Evolutionary conservation across 2,113 vertebrate species (phyloP).

Genomic region (Centrocercus urophasianus): DNA sequence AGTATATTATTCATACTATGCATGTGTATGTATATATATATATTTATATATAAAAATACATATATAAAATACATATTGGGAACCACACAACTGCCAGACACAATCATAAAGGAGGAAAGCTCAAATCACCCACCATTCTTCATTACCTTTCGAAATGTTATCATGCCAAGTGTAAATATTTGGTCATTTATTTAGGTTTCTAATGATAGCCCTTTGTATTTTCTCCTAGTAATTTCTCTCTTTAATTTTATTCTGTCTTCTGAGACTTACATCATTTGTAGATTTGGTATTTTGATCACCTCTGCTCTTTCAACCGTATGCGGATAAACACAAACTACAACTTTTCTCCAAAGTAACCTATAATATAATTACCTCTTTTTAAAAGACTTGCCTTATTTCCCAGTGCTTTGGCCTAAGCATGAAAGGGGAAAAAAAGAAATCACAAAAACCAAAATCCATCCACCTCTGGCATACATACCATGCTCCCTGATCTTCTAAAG

Average conservation of each 20-base stretch:
- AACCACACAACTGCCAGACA: not conserved
- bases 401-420: not conserved
- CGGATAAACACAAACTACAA: not conserved
- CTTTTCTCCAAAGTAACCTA: not conserved
- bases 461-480: not conserved
- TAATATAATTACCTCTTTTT: not conserved
- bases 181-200: not conserved
- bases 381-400: not conserved
- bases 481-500: not conserved
- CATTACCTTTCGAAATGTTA: not conserved
- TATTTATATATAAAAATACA: no score
- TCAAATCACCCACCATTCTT: not conserved
- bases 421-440: not conserved
- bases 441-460: not conserved
- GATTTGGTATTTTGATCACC: not conserved
- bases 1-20: not conserved
- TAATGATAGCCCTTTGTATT: not conserved
- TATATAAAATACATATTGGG: no score
- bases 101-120: accelerated
- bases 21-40: not conserved
- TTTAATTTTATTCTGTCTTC: not conserved
- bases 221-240: not conserved
- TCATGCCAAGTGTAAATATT: not conserved
- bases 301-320: not conserved
- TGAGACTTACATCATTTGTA: not conserved